A percentile compares a stretch with the other conserved stretches of the same genome.
Evolutionary conservation across 2,113 vertebrate species (phyloP).

Genomic region (Phylloscopus trochilus): DNA sequence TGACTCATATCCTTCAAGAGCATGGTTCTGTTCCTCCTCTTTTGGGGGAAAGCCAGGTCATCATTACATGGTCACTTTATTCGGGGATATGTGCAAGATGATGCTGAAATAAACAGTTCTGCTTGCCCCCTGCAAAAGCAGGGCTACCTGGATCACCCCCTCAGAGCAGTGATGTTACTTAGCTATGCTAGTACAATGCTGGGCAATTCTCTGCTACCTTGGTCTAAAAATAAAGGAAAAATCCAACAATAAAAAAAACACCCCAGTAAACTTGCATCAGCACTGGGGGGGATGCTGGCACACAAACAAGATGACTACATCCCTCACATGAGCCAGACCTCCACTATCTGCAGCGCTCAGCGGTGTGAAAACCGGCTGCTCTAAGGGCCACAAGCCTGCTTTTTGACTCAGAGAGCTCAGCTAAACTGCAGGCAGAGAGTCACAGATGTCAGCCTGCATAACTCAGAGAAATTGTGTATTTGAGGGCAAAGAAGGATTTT

Average conservation of each 20-base stretch:
- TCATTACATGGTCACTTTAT: neutral
- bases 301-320: neutral
- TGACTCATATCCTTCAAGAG: neutral
- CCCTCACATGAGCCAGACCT: neutral
- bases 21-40: neutral
- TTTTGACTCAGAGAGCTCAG: neutral
- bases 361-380: neutral
- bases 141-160: neutral
- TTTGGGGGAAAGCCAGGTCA: neutral
- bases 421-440: neutral
- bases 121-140: neutral
- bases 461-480: neutral
- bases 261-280: neutral
- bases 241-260: neutral
- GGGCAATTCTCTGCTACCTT: neutral
- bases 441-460: neutral
- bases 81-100: neutral
- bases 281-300: neutral
- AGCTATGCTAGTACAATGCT: neutral
- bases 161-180: accelerated
- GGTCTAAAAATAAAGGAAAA: neutral
- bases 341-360: neutral
- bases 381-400: neutral
- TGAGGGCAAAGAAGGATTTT: neutral
- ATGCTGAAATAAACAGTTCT: neutral